Percentiles rank a stretch among this genome's conserved stretches.
Evolutionary conservation across 2,113 vertebrate genomes (phyloP).

Genomic region (Perca schrenkii): DNA sequence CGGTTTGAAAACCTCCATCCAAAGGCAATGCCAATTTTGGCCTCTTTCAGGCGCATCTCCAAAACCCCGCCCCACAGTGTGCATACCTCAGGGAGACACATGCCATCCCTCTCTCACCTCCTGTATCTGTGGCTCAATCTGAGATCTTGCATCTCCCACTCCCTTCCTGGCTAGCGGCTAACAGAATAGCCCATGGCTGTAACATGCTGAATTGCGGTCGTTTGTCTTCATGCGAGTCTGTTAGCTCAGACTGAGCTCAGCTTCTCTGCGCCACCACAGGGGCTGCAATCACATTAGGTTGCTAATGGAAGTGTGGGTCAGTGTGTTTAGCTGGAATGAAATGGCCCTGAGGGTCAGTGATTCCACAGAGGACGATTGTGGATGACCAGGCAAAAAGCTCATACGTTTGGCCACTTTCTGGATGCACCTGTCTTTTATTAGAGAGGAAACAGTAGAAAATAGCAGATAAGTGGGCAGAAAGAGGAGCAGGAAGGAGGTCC

Average conservation of each 20-base stretch:
- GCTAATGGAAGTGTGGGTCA: slow-evolving; percentile 61
- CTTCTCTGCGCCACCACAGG: slow-evolving; percentile 46
- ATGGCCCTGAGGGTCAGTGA: slow-evolving; percentile 26
- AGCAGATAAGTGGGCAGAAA: background rate
- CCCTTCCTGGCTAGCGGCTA: slow-evolving; percentile 19
- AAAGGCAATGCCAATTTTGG: background rate
- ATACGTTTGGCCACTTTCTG: background rate
- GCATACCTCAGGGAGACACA: background rate
- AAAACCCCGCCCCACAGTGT: background rate
- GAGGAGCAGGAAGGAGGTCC: background rate
- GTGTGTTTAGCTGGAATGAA: slow-evolving; percentile 44
- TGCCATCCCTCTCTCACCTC: slow-evolving; percentile 28
- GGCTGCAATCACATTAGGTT: slow-evolving; percentile 67
- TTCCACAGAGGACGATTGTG: background rate
- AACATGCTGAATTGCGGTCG: slow-evolving; percentile 43
- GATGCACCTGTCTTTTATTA: slow-evolving; percentile 3
- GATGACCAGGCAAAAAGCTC: slow-evolving; percentile 11
- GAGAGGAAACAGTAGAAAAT: background rate
- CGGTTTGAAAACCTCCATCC: background rate
- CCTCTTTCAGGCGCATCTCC: background rate
- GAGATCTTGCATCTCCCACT: slow-evolving; percentile 28
- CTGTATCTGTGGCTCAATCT: slow-evolving; percentile 56
- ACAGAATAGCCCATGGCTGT: slow-evolving; percentile 61
- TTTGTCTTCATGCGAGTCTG: slow-evolving; percentile 73
- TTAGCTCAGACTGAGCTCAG: slow-evolving; percentile 55